These are phyloP conservation scores for Folsomia manolachei DNA, from an alignment of 2,888 invertebrate species.

Conservation along the genomic window DNA sequence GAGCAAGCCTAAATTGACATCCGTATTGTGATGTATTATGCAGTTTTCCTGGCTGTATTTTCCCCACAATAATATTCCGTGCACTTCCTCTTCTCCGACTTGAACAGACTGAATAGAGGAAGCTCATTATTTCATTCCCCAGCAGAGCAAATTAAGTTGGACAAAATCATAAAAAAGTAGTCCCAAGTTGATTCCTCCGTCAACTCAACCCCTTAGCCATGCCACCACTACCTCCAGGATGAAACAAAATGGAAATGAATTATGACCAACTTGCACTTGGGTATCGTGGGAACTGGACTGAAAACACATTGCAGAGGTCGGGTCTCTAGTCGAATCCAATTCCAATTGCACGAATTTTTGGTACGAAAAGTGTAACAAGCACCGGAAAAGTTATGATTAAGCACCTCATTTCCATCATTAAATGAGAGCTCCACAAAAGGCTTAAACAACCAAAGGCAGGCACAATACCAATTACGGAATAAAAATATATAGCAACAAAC, in stretches of 20 bases:
- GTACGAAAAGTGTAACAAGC: slow-evolving; percentile 1
- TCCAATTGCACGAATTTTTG: slow-evolving; percentile 1
- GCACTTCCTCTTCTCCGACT: slow-evolving; percentile 12
- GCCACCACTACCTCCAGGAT: too few species aligned
- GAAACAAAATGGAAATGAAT: slow-evolving; percentile 4
- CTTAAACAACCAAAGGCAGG: slow-evolving; percentile 8
- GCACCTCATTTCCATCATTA: slow-evolving; percentile 2
- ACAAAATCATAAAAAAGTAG: slow-evolving; percentile 17
- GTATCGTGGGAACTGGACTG: slow-evolving; percentile 16
- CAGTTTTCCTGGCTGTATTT: too few species aligned
- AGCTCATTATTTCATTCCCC: slow-evolving; percentile 8
- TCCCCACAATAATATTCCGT: slow-evolving; percentile 12
- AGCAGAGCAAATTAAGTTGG: slow-evolving; percentile 13
- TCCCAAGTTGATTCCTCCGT: slow-evolving; percentile 7
- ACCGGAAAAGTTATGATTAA: slow-evolving; percentile 13
- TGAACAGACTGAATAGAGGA: not conserved
- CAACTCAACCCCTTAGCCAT: not conserved
- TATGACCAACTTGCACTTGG: not conserved
- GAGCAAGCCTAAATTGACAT: slow-evolving; percentile 17
- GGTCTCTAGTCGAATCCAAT: too few species aligned
- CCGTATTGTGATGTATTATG: too few species aligned
- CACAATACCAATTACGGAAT: not conserved
- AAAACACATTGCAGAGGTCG: too few species aligned
- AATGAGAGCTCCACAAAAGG: not conserved
- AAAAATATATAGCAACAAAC: not conserved